Base-by-base conservation (phyloP, 2,888 invertebrate genomes). In the Oasisia sp. region DNA sequence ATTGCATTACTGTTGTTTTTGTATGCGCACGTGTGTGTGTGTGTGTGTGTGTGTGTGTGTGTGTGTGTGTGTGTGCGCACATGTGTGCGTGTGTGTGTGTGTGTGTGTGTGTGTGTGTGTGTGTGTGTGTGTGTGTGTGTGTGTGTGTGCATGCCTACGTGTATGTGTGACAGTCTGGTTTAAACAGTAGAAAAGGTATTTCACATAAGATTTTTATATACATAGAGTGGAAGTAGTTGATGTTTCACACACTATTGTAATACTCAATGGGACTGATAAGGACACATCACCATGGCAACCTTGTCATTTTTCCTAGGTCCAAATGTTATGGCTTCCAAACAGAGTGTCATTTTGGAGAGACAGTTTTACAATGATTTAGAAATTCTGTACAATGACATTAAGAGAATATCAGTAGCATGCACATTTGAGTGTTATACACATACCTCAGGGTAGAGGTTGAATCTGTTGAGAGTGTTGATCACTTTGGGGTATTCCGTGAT, bases 371-470 rank as follows among this genome's bases (percentile, higher is more conserved):
- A 7, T 27, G 74, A 74, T 74, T 74, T 74, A 19, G 27, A 27
- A 74, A 74, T 74, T 74, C 74, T 4, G 74, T 74, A 74, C 7
- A n/a, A 74, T n/a, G 7, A 14, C 27, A 74, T 14, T n/a, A 74
- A 74, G 50, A 8, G 0, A 74, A 74, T 74, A 19, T 27, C 74
- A 74, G 27, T 74, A 19, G 27, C 14, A 74, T 7, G 7, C 7
- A 74, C 3, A 74, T 74, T 74, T 74, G 38, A 38, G 92, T 74
- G 56, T 32, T 27, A 19, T 44, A 11, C 50, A 91, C 95, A 92
- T 93, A 98, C 98, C 97, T 98, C 98, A 0, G 98, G 98, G 95
- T 98, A 97, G 92, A 99, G 97, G 96, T 98, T 98, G 96, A 98
- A 99, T 92, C 98, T 97, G 95, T 98, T 97, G 89, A 98, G 97